These are phyloP conservation scores for Leucophenga maculata DNA, from an alignment of 2,888 invertebrate species.

Conservation along the genomic window DNA sequence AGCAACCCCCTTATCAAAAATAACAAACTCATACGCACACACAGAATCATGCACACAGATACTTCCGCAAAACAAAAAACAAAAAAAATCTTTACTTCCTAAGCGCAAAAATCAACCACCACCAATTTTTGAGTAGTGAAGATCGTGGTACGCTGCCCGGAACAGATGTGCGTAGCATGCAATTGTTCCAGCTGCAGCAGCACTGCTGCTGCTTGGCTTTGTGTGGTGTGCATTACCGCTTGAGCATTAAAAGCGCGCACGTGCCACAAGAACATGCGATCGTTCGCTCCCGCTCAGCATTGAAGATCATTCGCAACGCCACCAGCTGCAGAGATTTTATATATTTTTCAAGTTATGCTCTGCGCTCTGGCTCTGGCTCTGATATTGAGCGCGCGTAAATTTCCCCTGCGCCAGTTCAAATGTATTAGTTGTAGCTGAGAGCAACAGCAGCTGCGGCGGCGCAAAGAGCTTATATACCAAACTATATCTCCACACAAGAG, in stretches of 20 bases:
- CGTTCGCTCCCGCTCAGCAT: constrained; percentile 22
- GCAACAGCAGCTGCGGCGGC: constrained; percentile 47
- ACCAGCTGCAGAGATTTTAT: constrained; percentile 57
- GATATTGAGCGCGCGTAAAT: too few species aligned
- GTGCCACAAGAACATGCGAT: constrained; percentile 1
- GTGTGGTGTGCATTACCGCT: constrained; percentile 4
- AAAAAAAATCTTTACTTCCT: constrained; percentile 37
- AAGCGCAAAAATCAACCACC: constrained; percentile 55
- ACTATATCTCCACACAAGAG: constrained; percentile 19
- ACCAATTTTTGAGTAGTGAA: constrained; percentile 42
- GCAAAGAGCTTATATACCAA: constrained; percentile 51
- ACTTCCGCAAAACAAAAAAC: constrained; percentile 59
- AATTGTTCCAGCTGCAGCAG: constrained; percentile 49
- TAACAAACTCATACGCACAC: background rate
- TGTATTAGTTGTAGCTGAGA: background rate
- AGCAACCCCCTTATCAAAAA: constrained; percentile 42
- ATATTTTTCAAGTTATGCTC: too few species aligned
- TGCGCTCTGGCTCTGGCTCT: too few species aligned
- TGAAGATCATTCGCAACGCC: constrained; percentile 39
- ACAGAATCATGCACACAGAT: constrained; percentile 31
- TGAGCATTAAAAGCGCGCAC: constrained; percentile 28
- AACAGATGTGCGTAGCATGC: constrained; percentile 55
- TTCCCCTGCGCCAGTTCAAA: constrained; percentile 15
- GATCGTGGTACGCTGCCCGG: constrained; percentile 25
- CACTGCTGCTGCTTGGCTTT: background rate